Percentiles rank a stretch among this genome's conserved stretches.
These are phyloP conservation scores for Drosophila lacicola DNA, from an alignment of 2,888 invertebrate species.

Conservation along the genomic window DNA sequence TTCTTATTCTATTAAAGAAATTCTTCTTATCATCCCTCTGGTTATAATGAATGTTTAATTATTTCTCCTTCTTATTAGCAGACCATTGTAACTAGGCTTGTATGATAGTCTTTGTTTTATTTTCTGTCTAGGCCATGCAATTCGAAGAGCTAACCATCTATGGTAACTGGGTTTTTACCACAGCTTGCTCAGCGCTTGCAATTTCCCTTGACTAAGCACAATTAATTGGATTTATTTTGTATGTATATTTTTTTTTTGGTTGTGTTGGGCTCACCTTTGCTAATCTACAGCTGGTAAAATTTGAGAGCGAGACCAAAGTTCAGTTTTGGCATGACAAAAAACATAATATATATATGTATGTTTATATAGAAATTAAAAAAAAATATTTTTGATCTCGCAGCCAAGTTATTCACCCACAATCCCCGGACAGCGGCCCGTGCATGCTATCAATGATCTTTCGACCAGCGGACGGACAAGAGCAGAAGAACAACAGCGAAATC, in stretches of 20 bases:
- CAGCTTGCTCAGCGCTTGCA: background rate
- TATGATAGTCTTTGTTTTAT: background rate
- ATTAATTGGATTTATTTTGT: conserved; percentile 5
- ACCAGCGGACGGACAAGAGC: conserved; percentile 2
- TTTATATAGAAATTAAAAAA: background rate
- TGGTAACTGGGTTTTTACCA: background rate
- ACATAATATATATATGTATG: conserved; percentile 3
- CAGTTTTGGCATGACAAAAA: conserved; percentile 41
- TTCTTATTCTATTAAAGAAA: too few relatives aligned
- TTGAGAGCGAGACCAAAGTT: conserved; percentile 49
- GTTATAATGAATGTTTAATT: too few relatives aligned
- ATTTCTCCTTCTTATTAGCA: too few relatives aligned
- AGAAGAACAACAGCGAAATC: conserved; percentile 5
- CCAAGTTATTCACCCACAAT: conserved; percentile 67
- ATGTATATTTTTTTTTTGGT: background rate
- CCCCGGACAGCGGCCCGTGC: conserved; percentile 17
- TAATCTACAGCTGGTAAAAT: conserved; percentile 34
- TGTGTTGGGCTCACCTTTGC: conserved; percentile 8
- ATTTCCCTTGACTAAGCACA: conserved; percentile 19
- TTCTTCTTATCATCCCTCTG: too few relatives aligned
- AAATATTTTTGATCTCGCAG: conserved; percentile 34
- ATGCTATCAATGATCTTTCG: conserved; percentile 51
- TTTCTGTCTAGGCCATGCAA: background rate
- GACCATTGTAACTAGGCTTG: too few relatives aligned
- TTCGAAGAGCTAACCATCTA: background rate